Evolutionary conservation across 2,113 vertebrate species (phyloP).

Genomic region (Pterocles orientalis): DNA sequence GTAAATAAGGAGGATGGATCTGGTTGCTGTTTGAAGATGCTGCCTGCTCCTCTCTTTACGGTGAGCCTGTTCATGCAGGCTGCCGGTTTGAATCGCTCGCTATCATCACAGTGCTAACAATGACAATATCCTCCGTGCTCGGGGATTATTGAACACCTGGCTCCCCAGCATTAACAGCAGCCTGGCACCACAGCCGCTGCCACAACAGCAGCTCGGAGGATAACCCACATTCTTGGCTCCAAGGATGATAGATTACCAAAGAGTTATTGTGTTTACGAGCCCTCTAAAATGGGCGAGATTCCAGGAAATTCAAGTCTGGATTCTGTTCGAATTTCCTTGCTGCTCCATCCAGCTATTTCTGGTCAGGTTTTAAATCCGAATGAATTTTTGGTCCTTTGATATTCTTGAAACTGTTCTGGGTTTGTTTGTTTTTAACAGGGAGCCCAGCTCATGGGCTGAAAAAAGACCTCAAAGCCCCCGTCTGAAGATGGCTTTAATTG

Average conservation of each 20-base stretch:
- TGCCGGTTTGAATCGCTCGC: neutral
- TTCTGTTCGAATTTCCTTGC: neutral
- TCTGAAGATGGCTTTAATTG: neutral
- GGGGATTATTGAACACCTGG: constrained; percentile 40
- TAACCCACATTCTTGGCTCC: neutral
- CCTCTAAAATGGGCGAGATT: neutral
- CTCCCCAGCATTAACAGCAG: neutral
- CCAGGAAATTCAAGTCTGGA: neutral
- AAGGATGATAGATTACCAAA: neutral
- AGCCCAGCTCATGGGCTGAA: neutral
- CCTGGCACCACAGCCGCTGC: neutral
- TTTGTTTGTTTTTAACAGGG: neutral
- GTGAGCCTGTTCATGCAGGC: neutral
- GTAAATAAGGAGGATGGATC: neutral
- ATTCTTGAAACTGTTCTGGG: neutral
- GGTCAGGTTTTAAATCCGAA: neutral
- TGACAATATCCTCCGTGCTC: neutral
- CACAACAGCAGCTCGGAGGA: neutral
- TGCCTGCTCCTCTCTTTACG: neutral
- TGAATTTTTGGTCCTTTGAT: neutral
- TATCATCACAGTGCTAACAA: neutral
- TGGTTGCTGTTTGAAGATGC: neutral
- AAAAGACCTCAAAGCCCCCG: neutral
- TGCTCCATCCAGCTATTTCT: neutral
- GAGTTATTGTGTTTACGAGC: neutral